Percentiles rank a stretch among this genome's conserved stretches.
Conservation (phyloP, 2,888 invertebrate species). For the Neocrepidodera transversa region DNA sequence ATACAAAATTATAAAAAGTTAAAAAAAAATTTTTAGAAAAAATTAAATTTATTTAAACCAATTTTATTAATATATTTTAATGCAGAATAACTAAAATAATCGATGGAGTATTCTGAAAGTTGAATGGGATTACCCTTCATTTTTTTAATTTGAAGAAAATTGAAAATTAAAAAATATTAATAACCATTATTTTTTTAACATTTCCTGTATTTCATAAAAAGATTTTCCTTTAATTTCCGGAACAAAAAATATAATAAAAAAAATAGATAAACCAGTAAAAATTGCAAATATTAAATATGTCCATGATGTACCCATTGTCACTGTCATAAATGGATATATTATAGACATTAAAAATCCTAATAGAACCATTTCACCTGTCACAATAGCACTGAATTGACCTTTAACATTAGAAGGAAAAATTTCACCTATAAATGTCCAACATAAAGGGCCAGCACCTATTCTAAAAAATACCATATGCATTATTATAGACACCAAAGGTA, state of each 20-base stretch:
- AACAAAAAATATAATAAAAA: conserved; percentile 41
- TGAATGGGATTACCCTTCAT: no score
- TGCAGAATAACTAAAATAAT: no score
- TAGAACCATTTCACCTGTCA: conserved; percentile 22
- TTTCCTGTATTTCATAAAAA: conserved; percentile 42
- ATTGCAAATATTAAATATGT: conserved; percentile 41
- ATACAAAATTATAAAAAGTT: no score
- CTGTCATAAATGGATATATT: conserved; percentile 33
- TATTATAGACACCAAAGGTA: conserved; percentile 74
- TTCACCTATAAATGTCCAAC: conserved; percentile 84
- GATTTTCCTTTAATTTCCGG: conserved; percentile 45
- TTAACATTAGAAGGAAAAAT: conserved; percentile 81
- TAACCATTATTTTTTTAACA: conserved; percentile 13
- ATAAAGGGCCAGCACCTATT: conserved; percentile 73
- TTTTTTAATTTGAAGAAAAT: no score
- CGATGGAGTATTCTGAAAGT: no score
- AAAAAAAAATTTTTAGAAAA: no score
- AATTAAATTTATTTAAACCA: no score
- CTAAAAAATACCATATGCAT: conserved; percentile 77
- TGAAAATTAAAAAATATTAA: no score
- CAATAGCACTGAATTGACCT: conserved; percentile 63
- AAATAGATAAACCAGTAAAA: conserved; percentile 30
- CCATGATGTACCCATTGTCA: conserved; percentile 35
- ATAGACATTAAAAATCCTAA: conserved; percentile 31
- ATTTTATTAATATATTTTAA: no score